A percentile compares a stretch with the other conserved stretches of the same genome.
These are phyloP conservation scores for Entelurus aequoreus DNA, from an alignment of 2,113 vertebrate genomes.

Conservation along the genomic window DNA sequence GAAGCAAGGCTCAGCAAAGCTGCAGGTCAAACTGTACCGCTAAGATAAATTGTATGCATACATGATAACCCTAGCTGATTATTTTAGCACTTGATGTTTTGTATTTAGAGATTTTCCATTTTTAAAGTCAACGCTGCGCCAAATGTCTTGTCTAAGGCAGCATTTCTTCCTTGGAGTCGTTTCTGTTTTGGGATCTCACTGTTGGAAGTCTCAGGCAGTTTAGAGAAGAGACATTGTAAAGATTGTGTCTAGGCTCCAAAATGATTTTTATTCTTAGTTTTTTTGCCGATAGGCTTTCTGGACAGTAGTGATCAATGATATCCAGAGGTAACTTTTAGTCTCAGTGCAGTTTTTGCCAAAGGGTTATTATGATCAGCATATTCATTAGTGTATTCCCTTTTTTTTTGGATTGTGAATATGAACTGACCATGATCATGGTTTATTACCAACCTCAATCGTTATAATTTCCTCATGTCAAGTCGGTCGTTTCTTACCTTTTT, in stretches of 20 bases:
- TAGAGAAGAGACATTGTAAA: slow-evolving; percentile 9
- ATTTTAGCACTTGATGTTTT: slow-evolving; percentile 68
- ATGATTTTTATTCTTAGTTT: slow-evolving; percentile 4
- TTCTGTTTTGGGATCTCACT: slow-evolving; percentile 22
- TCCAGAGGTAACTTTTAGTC: slow-evolving; percentile 26
- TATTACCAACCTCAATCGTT: slow-evolving; percentile 19
- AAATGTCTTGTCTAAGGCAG: slow-evolving; percentile 37
- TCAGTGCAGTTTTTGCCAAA: slow-evolving; percentile 60
- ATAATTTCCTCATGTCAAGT: slow-evolving; percentile 18
- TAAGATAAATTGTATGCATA: slow-evolving; percentile 53
- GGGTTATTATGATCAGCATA: slow-evolving; percentile 32
- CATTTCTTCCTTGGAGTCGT: slow-evolving; percentile 27
- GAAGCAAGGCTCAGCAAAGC: neutral
- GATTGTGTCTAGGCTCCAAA: slow-evolving; percentile 24
- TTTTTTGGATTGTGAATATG: slow-evolving; percentile 37
- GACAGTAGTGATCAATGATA: slow-evolving; percentile 21
- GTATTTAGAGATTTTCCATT: slow-evolving; percentile 48
- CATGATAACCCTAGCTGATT: slow-evolving; percentile 56
- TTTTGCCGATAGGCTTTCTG: slow-evolving; percentile 29
- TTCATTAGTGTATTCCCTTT: slow-evolving; percentile 26
- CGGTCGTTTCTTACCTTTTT: slow-evolving; percentile 28
- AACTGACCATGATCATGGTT: slow-evolving; percentile 19
- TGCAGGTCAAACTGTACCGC: slow-evolving; percentile 53
- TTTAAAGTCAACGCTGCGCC: slow-evolving; percentile 22
- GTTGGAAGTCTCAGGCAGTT: slow-evolving; percentile 15